Conservation (phyloP, 2,888 invertebrate genomes). For the Noctua janthina region DNA sequence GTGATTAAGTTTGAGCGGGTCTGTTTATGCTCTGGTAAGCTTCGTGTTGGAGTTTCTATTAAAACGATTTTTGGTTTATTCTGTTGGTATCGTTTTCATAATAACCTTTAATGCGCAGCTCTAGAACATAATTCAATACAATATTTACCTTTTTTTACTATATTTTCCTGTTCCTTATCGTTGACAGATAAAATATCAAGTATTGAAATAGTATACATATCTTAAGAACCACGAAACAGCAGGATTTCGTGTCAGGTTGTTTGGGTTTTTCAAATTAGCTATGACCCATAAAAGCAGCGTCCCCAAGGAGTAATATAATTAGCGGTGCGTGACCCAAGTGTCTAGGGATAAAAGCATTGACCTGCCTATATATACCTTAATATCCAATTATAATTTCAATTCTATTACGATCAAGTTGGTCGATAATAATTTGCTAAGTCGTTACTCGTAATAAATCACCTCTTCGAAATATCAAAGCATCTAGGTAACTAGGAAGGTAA, state of each 20-base stretch:
- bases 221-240: background rate
- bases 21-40: slow-evolving; percentile 52
- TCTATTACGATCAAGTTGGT: slow-evolving; percentile 5
- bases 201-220: background rate
- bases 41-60: slow-evolving; percentile 40
- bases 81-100: background rate
- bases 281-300: slow-evolving; percentile 55
- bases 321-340: slow-evolving; percentile 74
- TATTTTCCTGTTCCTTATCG: background rate
- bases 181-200: background rate
- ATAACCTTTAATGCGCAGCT: background rate
- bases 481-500: slow-evolving; percentile 6
- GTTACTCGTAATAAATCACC: slow-evolving; percentile 14
- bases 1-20: slow-evolving; percentile 57
- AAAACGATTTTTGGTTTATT: slow-evolving; percentile 10
- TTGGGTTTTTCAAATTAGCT: slow-evolving; percentile 51
- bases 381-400: slow-evolving; percentile 50
- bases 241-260: slow-evolving; percentile 10
- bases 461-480: slow-evolving; percentile 40
- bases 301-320: slow-evolving; percentile 75
- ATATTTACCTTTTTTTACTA: background rate
- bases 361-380: slow-evolving; percentile 56
- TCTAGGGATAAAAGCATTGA: slow-evolving; percentile 74
- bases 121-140: background rate
- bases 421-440: slow-evolving; percentile 5